Conservation (phyloP, 2,113 vertebrate species). For the Aviceda subcristata region DNA sequence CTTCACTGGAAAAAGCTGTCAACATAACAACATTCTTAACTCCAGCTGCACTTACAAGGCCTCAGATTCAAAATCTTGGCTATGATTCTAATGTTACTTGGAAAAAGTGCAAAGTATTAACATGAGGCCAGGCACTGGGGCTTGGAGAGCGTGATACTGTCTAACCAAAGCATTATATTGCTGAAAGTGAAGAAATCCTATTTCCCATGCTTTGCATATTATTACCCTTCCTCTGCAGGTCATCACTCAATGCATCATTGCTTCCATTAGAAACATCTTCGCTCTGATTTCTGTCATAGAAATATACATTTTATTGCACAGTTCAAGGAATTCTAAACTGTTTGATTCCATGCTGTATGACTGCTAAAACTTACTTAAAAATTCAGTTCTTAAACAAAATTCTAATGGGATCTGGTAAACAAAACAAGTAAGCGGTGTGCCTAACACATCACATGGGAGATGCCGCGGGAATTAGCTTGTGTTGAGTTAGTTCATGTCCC, state of each 20-base stretch:
- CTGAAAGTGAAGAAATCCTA: slow-evolving; percentile 22
- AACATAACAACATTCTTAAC: neutral
- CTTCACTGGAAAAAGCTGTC: neutral
- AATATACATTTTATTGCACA: neutral
- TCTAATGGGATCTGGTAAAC: slow-evolving; percentile 9
- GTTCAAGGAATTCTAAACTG: neutral
- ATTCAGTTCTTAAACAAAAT: neutral
- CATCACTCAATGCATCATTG: neutral
- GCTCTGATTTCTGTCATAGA: neutral
- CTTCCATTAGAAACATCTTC: neutral
- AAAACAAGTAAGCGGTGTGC: neutral
- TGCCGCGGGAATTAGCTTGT: slow-evolving; percentile 71
- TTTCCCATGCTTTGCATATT: slow-evolving; percentile 18
- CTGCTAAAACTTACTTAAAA: neutral
- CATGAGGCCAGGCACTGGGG: neutral
- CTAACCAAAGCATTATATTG: neutral
- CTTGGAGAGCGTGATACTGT: neutral
- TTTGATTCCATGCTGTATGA: neutral
- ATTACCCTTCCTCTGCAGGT: neutral
- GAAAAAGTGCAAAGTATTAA: slow-evolving; percentile 3
- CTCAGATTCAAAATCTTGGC: neutral
- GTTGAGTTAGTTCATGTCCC: slow-evolving; percentile 72
- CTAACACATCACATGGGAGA: slow-evolving; percentile 54
- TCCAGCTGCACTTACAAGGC: neutral
- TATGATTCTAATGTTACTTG: neutral